phyloP scores from a whole-genome alignment of 2,797 vertebrate genomes.

The Benthosema pterotum region DNA sequence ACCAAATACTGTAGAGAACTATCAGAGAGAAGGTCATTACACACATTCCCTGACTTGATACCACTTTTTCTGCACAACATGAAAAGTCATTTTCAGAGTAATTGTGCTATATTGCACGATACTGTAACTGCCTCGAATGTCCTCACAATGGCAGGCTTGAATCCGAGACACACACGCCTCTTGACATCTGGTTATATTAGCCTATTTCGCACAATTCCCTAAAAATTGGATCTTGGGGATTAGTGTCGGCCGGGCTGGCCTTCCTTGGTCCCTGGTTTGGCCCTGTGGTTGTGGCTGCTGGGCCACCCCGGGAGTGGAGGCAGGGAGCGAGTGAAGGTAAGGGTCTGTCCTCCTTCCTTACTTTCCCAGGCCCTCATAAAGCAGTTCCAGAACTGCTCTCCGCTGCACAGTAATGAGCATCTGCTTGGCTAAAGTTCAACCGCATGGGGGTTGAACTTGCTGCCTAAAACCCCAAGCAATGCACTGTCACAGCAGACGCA shows the following conservation, averaged over 20 bases:
- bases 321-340: constrained; percentile 44
- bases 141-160: constrained; percentile 24
- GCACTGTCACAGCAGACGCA: constrained; percentile 24
- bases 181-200: constrained; percentile 64
- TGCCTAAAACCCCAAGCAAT: constrained; percentile 51
- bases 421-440: constrained; percentile 64
- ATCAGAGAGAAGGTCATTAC: background rate
- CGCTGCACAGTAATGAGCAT: constrained; percentile 63
- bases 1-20: background rate
- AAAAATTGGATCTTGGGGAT: constrained; percentile 63
- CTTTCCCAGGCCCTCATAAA: constrained; percentile 61
- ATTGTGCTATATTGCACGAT: constrained; percentile 27
- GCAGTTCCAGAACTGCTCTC: constrained; percentile 53
- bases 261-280: constrained; percentile 29
- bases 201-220: constrained; percentile 54
- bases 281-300: constrained; percentile 38
- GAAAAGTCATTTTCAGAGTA: constrained; percentile 24
- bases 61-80: constrained; percentile 9
- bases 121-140: constrained; percentile 29
- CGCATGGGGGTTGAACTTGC: constrained; percentile 52
- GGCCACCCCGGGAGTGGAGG: constrained; percentile 40
- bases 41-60: constrained; percentile 9
- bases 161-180: constrained; percentile 45
- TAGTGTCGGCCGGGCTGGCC: constrained; percentile 35
- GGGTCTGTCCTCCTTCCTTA: constrained; percentile 52